A percentile compares a stretch with the other conserved stretches of the same genome.
phyloP scores from a whole-genome alignment of 2,797 vertebrate species.

The Lophius americanus region DNA sequence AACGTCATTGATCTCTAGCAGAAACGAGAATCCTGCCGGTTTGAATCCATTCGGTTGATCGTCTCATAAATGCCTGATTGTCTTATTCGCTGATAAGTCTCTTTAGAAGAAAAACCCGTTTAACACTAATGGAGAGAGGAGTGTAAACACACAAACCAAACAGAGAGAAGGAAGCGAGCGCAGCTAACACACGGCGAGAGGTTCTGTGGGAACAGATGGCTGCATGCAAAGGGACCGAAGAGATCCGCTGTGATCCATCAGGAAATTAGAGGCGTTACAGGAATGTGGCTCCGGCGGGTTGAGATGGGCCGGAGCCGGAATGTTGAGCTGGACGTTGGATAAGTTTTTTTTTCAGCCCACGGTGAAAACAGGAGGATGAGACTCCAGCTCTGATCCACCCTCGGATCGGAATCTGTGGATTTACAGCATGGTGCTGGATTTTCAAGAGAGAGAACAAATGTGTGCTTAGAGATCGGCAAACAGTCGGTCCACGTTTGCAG shows the following conservation, averaged over 20 bases:
- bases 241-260: constrained; percentile 26
- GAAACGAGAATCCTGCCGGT: too few relatives aligned
- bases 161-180: constrained; percentile 37
- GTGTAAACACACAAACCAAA: constrained; percentile 32
- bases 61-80: too few relatives aligned
- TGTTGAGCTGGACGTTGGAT: constrained; percentile 17
- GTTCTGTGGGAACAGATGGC: background rate
- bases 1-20: too few relatives aligned
- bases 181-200: background rate
- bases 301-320: constrained; percentile 2
- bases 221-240: background rate
- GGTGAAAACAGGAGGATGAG: background rate
- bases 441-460: too few relatives aligned
- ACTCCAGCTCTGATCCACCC: background rate
- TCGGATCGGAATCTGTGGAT: background rate
- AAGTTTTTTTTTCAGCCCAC: constrained; percentile 22
- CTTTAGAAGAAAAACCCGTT: too few relatives aligned
- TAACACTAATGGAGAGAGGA: background rate
- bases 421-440: background rate
- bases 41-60: too few relatives aligned
- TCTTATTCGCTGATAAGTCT: too few relatives aligned
- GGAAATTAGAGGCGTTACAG: constrained; percentile 57
- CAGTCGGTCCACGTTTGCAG: too few relatives aligned
- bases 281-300: constrained; percentile 37
- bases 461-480: too few relatives aligned